Base-by-base conservation (phyloP, 2,888 invertebrate species). In the Coremacera marginata region DNA sequence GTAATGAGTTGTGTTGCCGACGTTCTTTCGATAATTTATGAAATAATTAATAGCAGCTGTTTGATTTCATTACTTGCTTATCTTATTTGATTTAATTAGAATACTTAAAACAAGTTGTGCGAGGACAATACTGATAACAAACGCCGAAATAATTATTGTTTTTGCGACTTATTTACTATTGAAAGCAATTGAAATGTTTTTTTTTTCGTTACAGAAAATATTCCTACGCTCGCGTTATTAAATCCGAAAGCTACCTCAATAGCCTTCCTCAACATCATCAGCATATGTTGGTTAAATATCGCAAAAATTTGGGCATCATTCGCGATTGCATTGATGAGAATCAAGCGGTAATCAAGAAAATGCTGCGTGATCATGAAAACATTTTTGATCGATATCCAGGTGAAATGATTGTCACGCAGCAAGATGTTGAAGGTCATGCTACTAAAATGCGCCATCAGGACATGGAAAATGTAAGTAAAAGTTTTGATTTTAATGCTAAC, bases 251-350 rank as follows among this genome's bases (percentile, higher is more conserved):
- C 78, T 95, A 95, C 84, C 92, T 96, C 70, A 91, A 93, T 4
- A 92, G 93, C 9, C 89, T 98, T 60, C 94, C 96, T 0, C 86
- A 89, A 11, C 92, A 91, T 62, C 98, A 98, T 87, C 95, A 95
- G 86, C 91, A 92, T 62, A 91, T 96, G 82, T 90, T 98, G 2
- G 90, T 91, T 2, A 93, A 94, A 79, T 98, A 97, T 87, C 91
- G 92, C 62, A 91, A 93, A 3, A 95, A 97, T 87, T 90, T 98
- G 62, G 90, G 92, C 31, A 92, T 92, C 76, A 92, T 98, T 71
- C 93, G 94, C 84, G 91, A 92, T 73, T 96, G 96, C 85, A 93
- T 98, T 60, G 94, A 95, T 81, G 94, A 94, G 74, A 89, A 89
- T 81, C 86, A 88, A 79, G 78, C 84, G 68, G 86, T 89, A 2